phyloP scores from a whole-genome alignment of 2,888 invertebrate genomes.

The Hartigia nigra region DNA sequence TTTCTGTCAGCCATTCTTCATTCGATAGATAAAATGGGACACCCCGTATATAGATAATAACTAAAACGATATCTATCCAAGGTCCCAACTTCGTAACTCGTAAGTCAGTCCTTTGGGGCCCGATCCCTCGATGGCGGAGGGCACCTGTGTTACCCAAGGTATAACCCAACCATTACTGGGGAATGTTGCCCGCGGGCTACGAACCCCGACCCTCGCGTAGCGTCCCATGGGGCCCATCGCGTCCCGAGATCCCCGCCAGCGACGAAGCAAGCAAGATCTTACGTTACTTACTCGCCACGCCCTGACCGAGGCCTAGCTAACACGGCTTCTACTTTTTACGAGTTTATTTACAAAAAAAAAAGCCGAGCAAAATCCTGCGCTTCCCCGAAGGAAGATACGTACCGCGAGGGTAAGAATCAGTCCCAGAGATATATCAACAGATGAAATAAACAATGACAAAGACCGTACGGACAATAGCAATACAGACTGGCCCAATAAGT shows the following conservation, averaged over 20 bases:
- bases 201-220: slow-evolving; percentile 48
- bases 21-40: not conserved
- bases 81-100: slow-evolving; percentile 1
- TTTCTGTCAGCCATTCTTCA: not conserved
- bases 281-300: slow-evolving; percentile 15
- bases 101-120: slow-evolving; percentile 12
- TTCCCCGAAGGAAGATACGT: not conserved
- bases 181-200: slow-evolving; percentile 62
- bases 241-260: slow-evolving; percentile 27
- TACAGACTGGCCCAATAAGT: not conserved
- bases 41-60: not conserved
- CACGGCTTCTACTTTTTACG: not conserved
- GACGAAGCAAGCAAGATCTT: slow-evolving; percentile 30
- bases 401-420: not conserved
- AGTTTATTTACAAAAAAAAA: not conserved
- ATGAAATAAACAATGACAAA: not conserved
- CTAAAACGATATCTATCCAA: not conserved
- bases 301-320: not conserved
- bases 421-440: not conserved
- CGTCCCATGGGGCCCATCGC: slow-evolving; percentile 36
- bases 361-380: not conserved
- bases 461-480: not conserved
- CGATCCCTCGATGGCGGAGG: slow-evolving; percentile 32
- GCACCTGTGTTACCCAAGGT: slow-evolving; percentile 65
- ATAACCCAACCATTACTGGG: slow-evolving; percentile 61